Evolutionary conservation across 2,888 invertebrate genomes (phyloP).

Genomic region (Melieria omissa): DNA sequence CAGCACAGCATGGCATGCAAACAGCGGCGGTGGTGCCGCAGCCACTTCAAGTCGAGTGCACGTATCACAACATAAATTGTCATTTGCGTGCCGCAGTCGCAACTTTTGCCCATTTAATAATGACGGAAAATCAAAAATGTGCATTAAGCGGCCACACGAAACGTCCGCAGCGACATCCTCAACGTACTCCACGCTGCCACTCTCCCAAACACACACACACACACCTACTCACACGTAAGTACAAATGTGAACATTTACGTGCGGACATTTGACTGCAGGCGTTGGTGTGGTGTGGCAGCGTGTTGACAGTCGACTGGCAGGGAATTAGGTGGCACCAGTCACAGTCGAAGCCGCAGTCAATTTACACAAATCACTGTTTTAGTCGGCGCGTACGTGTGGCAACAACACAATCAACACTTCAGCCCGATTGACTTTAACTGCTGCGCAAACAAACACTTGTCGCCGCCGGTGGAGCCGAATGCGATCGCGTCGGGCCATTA

Average conservation of each 20-base stretch:
- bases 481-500: not conserved
- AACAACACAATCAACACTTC: conserved; percentile 22
- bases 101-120: conserved; percentile 38
- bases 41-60: not conserved
- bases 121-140: conserved; percentile 47
- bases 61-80: conserved; percentile 41
- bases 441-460: conserved; percentile 10
- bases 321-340: too few relatives aligned
- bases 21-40: not conserved
- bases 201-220: not conserved
- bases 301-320: too few relatives aligned
- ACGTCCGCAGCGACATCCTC: not conserved
- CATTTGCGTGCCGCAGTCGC: conserved; percentile 53
- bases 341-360: too few relatives aligned
- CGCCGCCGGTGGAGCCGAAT: not conserved
- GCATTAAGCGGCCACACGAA: conserved; percentile 44
- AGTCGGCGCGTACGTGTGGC: not conserved
- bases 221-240: not conserved
- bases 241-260: not conserved
- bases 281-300: not conserved
- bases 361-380: not conserved
- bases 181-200: not conserved
- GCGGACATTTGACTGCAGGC: not conserved
- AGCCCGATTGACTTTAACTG: conserved; percentile 28
- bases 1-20: not conserved